Base-by-base conservation (phyloP, 2,797 vertebrate genomes). In the Chlorospingus semifuscus region DNA sequence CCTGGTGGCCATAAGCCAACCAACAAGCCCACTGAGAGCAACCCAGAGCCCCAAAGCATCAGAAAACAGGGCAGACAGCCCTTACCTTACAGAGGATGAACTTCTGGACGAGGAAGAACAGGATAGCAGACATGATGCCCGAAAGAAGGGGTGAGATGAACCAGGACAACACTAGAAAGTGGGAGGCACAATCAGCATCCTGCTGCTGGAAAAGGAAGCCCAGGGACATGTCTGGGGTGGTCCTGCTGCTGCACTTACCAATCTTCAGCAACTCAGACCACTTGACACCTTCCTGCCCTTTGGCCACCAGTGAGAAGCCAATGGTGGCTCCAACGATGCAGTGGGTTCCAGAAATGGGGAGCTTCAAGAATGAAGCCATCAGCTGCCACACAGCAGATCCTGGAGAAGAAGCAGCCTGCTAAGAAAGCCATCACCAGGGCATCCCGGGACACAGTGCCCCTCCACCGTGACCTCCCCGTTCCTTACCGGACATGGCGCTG, bases 281-380 rank as follows among this genome's bases (percentile, higher is more conserved):
- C 96, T 97, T 99, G 94, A 99, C 98, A 46, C 99, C 99, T 47
- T 98, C 93, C 68, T 99, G 98, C 69, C 99, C 99, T 95, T 98
- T 95, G 56, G 99, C 99, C 78, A 99, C 99, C 74, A 99, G 97
- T 1, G 99, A 99, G 97, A 98, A 99, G 24, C 99, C 99, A n/a
- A 99, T 99, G 89, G 99, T 99, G 1, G 99, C 99, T 23, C 99
- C 99, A 24, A 99, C 99, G 39, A 99, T 99, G 89, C 99, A 99
- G 97, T 99, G 99, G 34, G 99, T 99, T 86, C 99, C 99, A 95
- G 99, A 99, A 92, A 99, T 99, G 83, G 99, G 99, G 23, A 99
- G 99, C 98, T 98, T 99, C 97, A 99, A 97, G 97, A 99, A 99
- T 0, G 99, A 99, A 85, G 99, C 99, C 27, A 82, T 95, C 50